Evolutionary conservation across 2,888 invertebrate genomes (phyloP).

Genomic region (Seladonia tumulorum): DNA sequence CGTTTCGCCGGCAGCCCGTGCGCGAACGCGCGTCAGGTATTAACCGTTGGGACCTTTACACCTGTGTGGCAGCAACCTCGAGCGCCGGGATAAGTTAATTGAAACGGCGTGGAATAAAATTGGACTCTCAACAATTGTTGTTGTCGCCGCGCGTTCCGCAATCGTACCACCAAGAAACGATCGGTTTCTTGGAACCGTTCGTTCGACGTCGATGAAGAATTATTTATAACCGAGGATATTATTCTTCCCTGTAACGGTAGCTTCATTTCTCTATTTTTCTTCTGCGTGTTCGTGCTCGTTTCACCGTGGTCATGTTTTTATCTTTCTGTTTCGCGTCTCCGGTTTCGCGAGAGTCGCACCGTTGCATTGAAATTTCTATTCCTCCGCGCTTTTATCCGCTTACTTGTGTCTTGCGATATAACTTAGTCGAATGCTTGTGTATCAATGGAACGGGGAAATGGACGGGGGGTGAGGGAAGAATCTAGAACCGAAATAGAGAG

Average conservation of each 20-base stretch:
- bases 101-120: background rate
- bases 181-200: background rate
- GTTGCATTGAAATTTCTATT: background rate
- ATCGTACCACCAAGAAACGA: background rate
- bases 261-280: background rate
- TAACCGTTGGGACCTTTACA: constrained; percentile 17
- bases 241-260: background rate
- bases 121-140: background rate
- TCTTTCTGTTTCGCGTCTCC: background rate
- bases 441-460: background rate
- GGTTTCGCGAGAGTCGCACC: background rate
- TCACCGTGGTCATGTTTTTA: background rate
- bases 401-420: background rate
- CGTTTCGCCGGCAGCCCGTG: background rate
- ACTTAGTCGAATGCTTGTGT: background rate
- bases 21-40: constrained; percentile 6
- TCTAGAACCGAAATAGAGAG: background rate
- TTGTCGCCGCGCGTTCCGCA: background rate
- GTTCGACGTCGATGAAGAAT: background rate
- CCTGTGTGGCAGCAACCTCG: background rate
- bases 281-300: background rate
- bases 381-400: background rate
- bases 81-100: background rate
- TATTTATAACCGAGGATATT: background rate
- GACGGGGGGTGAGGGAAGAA: background rate